A percentile compares a stretch with the other conserved stretches of the same genome.
Evolutionary conservation across 2,888 invertebrate genomes (phyloP).

Genomic region (Xylota segnis): DNA sequence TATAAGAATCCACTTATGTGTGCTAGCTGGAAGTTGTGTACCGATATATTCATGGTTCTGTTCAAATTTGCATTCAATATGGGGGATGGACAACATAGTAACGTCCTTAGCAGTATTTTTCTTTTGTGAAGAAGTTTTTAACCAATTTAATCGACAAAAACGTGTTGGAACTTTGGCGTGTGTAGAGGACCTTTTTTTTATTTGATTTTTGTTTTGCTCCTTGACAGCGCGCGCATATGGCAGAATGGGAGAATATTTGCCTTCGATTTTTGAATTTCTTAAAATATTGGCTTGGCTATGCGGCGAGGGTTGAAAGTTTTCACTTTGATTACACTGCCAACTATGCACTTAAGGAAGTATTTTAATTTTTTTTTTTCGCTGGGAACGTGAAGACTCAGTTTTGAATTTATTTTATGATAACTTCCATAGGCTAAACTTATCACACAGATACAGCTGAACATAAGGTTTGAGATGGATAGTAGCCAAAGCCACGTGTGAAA

Average conservation of each 20-base stretch:
- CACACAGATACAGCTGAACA: too few relatives aligned
- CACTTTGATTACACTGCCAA: constrained; percentile 59
- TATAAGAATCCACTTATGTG: constrained; percentile 73
- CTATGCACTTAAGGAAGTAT: constrained; percentile 19
- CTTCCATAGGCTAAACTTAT: too few relatives aligned
- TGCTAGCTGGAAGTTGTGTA: constrained; percentile 65
- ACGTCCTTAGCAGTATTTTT: constrained; percentile 59
- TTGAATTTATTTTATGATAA: background rate
- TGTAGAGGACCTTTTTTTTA: background rate
- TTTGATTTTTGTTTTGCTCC: background rate
- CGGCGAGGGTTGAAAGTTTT: constrained; percentile 44
- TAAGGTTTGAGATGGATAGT: too few relatives aligned
- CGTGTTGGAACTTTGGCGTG: constrained; percentile 63
- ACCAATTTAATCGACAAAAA: constrained; percentile 75
- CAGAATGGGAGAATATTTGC: constrained; percentile 16
- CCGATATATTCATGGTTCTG: constrained; percentile 72
- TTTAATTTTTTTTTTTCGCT: background rate
- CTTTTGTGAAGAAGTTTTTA: constrained; percentile 69
- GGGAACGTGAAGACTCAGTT: constrained; percentile 1
- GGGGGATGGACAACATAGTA: constrained; percentile 66
- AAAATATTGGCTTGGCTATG: background rate
- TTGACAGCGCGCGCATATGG: background rate
- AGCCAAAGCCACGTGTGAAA: too few relatives aligned
- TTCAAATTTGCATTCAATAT: constrained; percentile 63
- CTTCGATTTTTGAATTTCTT: constrained; percentile 23